A percentile compares a stretch with the other conserved stretches of the same genome.
Evolutionary conservation across 2,113 vertebrate species (phyloP).

Genomic region (Callopanchax toddi): DNA sequence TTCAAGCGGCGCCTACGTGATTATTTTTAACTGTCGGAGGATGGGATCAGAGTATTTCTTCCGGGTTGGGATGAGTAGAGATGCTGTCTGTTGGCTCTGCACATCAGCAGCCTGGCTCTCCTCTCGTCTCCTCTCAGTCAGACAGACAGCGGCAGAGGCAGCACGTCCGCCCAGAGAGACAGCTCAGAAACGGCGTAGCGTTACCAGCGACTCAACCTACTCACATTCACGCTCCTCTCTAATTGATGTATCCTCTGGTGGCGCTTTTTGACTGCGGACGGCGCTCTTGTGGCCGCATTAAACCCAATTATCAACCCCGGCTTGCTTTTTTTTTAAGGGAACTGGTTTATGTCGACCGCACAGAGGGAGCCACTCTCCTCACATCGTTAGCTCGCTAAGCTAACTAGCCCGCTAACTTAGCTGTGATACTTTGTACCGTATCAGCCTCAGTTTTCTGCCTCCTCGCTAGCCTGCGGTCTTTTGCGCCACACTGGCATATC

Average conservation of each 20-base stretch:
- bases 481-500: conserved; percentile 35
- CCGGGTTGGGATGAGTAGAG: conserved; percentile 78
- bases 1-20: neutral
- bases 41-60: conserved; percentile 64
- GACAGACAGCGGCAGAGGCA: conserved; percentile 43
- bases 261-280: conserved; percentile 13
- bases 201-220: neutral
- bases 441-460: conserved; percentile 49
- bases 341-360: conserved; percentile 53
- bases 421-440: conserved; percentile 52
- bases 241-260: conserved; percentile 45
- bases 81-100: conserved; percentile 62
- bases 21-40: neutral
- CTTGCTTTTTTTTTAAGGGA: conserved; percentile 26
- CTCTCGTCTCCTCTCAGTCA: conserved; percentile 13
- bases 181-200: neutral
- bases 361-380: conserved; percentile 44
- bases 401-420: conserved; percentile 73
- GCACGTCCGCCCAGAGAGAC: conserved; percentile 54
- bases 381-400: conserved; percentile 67
- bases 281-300: neutral
- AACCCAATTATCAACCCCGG: conserved; percentile 8
- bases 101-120: conserved; percentile 56
- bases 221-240: conserved; percentile 6
- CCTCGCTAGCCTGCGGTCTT: conserved; percentile 37